These are phyloP conservation scores for Pionites leucogaster DNA, from an alignment of 2,113 vertebrate species.

Conservation along the genomic window DNA sequence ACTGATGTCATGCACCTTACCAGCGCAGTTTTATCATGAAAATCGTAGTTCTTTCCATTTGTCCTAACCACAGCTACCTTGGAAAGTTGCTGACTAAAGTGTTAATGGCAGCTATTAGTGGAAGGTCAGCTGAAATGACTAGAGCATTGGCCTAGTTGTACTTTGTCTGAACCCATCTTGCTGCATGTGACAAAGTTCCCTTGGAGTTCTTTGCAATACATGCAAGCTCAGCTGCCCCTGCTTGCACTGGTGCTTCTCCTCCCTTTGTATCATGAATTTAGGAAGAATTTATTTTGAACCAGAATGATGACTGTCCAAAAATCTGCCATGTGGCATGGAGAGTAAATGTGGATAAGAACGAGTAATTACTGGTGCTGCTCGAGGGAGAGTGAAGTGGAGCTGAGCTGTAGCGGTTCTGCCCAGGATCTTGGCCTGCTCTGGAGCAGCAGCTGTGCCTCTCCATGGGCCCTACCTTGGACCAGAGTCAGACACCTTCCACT, in stretches of 20 bases:
- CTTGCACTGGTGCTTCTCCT: neutral
- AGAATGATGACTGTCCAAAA: neutral
- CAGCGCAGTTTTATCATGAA: neutral
- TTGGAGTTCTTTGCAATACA: neutral
- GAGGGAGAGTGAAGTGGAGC: neutral
- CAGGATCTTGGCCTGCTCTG: neutral
- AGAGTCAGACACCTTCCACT: neutral
- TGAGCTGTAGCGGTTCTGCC: neutral
- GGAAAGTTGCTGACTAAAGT: slow-evolving; percentile 8
- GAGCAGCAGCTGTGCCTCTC: neutral
- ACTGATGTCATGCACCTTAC: neutral
- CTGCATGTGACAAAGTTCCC: neutral
- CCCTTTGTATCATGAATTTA: neutral
- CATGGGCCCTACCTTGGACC: rapidly evolving
- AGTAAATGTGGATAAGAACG: neutral
- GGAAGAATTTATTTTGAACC: neutral
- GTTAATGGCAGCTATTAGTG: neutral
- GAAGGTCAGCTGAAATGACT: neutral
- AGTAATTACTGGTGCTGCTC: neutral
- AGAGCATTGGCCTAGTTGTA: rapidly evolving
- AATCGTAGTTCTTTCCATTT: slow-evolving; percentile 5
- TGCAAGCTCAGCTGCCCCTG: neutral
- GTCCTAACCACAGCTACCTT: neutral
- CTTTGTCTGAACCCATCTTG: neutral
- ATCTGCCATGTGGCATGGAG: neutral